Conservation (phyloP, 1,140 invertebrate genomes). For the Stegodyphus mimosarum region DNA sequence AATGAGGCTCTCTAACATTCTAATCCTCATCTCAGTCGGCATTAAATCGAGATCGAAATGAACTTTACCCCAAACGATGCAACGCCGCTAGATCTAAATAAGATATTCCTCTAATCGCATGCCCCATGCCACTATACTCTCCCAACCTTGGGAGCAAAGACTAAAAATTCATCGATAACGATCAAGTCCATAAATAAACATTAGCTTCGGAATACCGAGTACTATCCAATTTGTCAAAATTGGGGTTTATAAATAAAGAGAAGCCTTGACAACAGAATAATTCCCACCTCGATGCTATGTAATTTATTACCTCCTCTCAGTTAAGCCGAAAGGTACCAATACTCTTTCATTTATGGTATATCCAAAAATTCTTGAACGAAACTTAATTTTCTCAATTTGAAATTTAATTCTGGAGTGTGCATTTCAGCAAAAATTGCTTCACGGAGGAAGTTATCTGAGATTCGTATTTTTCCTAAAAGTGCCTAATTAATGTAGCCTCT, state of each 20-base stretch:
- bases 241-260: conserved; percentile 46
- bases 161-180: conserved; percentile 47
- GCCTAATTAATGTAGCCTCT: too few relatives aligned
- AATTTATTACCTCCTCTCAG: conserved; percentile 30
- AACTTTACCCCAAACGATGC: too few relatives aligned
- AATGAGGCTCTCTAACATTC: too few relatives aligned
- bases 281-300: conserved; percentile 27
- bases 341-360: conserved; percentile 2
- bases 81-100: conserved; percentile 7
- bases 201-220: conserved; percentile 38
- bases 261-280: conserved; percentile 39
- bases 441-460: too few relatives aligned
- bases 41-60: too few relatives aligned
- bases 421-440: too few relatives aligned
- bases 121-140: neutral
- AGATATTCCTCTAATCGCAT: conserved; percentile 23
- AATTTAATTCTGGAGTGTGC: too few relatives aligned
- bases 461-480: too few relatives aligned
- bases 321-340: conserved; percentile 21
- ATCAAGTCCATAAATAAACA: conserved; percentile 52
- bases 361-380: too few relatives aligned
- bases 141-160: neutral
- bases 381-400: too few relatives aligned
- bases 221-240: conserved; percentile 43
- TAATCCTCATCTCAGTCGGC: too few relatives aligned